Conservation (phyloP, 2,797 vertebrate genomes). For the Clamator glandarius region DNA sequence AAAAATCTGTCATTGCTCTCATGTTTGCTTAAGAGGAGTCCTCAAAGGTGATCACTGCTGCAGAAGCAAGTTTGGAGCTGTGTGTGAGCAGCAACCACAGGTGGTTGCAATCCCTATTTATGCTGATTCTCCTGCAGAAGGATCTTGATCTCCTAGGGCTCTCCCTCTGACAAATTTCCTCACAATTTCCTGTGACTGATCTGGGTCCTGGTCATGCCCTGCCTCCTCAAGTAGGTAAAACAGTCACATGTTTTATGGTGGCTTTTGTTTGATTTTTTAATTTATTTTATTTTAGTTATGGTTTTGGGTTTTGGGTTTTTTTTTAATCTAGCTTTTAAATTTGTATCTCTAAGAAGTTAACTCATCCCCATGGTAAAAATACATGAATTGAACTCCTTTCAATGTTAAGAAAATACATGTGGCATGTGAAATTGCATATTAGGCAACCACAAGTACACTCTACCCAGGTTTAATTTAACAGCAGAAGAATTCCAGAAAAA, state of each 20-base stretch:
- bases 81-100: background rate
- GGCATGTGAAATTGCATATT: background rate
- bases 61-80: background rate
- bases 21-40: background rate
- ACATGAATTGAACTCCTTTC: background rate
- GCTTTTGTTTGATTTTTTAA: accelerated
- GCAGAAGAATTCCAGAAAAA: background rate
- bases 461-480: background rate
- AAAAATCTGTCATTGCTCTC: background rate
- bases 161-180: background rate
- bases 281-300: background rate
- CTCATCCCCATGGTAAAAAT: background rate
- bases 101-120: background rate
- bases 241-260: background rate
- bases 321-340: background rate
- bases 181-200: too few species aligned
- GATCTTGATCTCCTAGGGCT: background rate
- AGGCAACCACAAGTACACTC: background rate
- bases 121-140: background rate
- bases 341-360: background rate
- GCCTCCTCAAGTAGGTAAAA: background rate
- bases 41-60: background rate
- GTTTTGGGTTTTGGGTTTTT: background rate
- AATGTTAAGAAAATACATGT: background rate
- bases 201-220: too few species aligned